Conservation (phyloP, 2,797 vertebrate genomes). For the Erpetoichthys calabaricus region DNA sequence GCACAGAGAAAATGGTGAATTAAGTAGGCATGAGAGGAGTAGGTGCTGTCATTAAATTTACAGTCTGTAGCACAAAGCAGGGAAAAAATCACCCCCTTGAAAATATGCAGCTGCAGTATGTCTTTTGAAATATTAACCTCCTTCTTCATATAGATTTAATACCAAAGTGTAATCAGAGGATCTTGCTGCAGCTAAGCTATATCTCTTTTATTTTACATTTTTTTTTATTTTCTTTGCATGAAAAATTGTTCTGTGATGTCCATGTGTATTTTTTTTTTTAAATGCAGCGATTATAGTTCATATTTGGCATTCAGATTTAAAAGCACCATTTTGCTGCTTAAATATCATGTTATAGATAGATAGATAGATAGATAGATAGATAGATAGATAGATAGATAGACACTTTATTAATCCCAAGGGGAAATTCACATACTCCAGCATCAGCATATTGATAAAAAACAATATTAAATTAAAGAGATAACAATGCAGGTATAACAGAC, state of each 20-base stretch:
- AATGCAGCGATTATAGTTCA: too few species aligned
- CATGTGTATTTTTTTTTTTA: too few species aligned
- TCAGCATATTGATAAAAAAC: too few species aligned
- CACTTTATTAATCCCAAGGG: too few species aligned
- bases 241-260: conserved; percentile 1
- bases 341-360: too few species aligned
- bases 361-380: too few species aligned
- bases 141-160: conserved; percentile 3
- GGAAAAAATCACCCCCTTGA: conserved; percentile 28
- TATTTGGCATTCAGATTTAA: too few species aligned
- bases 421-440: too few species aligned
- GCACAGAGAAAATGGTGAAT: conserved; percentile 39
- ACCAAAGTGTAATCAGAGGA: background rate
- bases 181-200: background rate
- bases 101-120: conserved; percentile 25
- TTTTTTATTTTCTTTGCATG: conserved; percentile 1
- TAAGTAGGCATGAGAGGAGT: conserved; percentile 43
- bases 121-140: background rate
- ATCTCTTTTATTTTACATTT: background rate
- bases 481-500: too few species aligned
- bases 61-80: conserved; percentile 29
- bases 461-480: too few species aligned
- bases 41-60: conserved; percentile 49
- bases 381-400: too few species aligned
- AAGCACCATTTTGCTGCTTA: too few species aligned